Evolutionary conservation across 53 echinoderm and acorn worm species (phyloP).

Genomic region (Pentamera pediparva): DNA sequence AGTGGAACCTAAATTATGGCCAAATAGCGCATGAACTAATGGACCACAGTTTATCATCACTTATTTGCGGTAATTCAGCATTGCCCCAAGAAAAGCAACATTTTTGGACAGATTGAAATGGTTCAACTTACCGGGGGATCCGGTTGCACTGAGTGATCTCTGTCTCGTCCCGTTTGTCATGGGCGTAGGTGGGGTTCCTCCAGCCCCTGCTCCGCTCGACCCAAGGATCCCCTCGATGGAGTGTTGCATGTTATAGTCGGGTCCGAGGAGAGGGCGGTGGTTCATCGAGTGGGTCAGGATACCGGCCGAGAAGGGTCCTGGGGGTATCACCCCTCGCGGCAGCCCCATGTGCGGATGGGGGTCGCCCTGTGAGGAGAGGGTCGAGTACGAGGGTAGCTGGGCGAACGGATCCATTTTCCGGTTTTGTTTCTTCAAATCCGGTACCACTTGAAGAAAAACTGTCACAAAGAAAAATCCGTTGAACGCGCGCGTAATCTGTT

Average conservation of each 20-base stretch:
- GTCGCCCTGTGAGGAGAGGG: slow-evolving; percentile 6
- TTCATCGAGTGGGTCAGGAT: slow-evolving; percentile 34
- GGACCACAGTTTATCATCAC: too few relatives aligned
- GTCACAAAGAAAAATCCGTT: too few relatives aligned
- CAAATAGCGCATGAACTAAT: too few relatives aligned
- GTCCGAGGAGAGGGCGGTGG: slow-evolving; percentile 4
- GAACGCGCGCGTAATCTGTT: too few relatives aligned
- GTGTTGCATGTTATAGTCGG: slow-evolving; percentile 68
- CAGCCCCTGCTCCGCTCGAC: slow-evolving; percentile 44
- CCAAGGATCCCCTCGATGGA: slow-evolving; percentile 81
- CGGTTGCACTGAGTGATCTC: slow-evolving; percentile 1
- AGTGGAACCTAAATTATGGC: too few relatives aligned
- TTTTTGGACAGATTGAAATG: too few relatives aligned
- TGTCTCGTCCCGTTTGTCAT: slow-evolving; percentile 19
- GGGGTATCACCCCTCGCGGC: slow-evolving; percentile 49
- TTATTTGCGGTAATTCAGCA: too few relatives aligned
- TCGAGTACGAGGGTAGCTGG: slow-evolving; percentile 14
- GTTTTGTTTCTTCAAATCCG: neutral
- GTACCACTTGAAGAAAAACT: neutral
- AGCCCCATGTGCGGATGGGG: slow-evolving; percentile 18
- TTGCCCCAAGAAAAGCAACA: too few relatives aligned
- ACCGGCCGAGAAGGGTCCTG: slow-evolving; percentile 42
- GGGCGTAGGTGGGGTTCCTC: slow-evolving; percentile 24
- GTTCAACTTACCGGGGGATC: slow-evolving; percentile 23
- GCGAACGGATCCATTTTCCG: slow-evolving; percentile 23